These are phyloP conservation scores for Zoanthus sansibaricus DNA, from an alignment of 92 coral and sea anemone genomes.

Conservation along the genomic window DNA sequence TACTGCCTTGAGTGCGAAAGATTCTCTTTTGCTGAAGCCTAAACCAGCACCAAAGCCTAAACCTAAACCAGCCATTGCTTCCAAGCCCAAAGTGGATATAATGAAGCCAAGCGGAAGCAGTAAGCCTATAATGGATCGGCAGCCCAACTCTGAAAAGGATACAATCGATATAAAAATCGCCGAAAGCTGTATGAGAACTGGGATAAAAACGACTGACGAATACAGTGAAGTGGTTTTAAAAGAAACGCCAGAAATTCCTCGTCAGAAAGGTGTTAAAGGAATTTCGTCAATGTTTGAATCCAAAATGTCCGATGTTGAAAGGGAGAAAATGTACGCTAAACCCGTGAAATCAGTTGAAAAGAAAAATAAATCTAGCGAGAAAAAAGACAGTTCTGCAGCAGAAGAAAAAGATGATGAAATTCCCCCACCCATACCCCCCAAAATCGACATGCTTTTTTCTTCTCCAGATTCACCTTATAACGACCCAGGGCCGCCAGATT, in stretches of 20 bases:
- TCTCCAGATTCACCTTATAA: conserved; percentile 55
- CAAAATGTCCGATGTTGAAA: conserved; percentile 1
- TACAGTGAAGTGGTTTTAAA: neutral
- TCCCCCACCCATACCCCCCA: conserved; percentile 45
- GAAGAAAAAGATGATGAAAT: neutral
- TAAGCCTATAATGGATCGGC: conserved; percentile 20
- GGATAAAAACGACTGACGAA: conserved; percentile 6
- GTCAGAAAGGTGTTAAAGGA: conserved; percentile 45
- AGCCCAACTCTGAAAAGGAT: conserved; percentile 19
- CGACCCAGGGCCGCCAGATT: conserved; percentile 71
- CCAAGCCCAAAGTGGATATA: conserved; percentile 21
- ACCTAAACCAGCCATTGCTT: conserved; percentile 20
- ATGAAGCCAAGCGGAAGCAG: neutral
- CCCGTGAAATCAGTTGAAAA: conserved; percentile 27
- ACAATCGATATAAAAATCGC: conserved; percentile 4
- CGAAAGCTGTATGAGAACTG: neutral
- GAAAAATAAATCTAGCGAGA: neutral
- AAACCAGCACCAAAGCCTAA: conserved; percentile 35
- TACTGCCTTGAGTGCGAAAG: neutral
- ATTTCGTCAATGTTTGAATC: conserved; percentile 41
- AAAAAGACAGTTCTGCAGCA: neutral
- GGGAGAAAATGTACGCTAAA: conserved; percentile 30
- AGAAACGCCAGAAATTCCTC: neutral
- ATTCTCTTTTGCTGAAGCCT: conserved; percentile 7
- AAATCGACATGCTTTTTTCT: conserved; percentile 2